Evolutionary conservation across 2,888 invertebrate genomes (phyloP).

Genomic region (Tetranychus truncatus): DNA sequence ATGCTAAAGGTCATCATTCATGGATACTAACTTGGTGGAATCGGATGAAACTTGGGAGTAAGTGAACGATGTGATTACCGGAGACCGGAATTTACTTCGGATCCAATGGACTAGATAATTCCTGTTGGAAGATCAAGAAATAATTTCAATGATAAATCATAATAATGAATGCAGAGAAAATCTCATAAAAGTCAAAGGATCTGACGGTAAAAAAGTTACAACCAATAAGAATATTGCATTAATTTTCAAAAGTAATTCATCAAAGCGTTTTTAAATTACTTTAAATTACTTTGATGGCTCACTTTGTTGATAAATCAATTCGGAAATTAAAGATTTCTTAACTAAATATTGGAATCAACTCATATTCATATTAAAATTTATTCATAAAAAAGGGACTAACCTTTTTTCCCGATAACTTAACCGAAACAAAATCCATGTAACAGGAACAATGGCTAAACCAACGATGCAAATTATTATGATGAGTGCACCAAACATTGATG

Average conservation of each 20-base stretch:
- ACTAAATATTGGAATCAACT: background rate
- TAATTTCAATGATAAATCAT: background rate
- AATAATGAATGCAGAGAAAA: background rate
- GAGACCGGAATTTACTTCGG: slow-evolving; percentile 4
- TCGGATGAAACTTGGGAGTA: slow-evolving; percentile 7
- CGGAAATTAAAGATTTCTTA: background rate
- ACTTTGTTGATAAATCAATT: no score
- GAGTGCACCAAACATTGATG: background rate
- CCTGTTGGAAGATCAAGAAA: background rate
- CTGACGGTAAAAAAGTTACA: background rate
- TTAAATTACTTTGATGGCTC: no score
- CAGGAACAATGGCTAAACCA: background rate
- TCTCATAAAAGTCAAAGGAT: background rate
- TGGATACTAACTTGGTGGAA: slow-evolving; percentile 4
- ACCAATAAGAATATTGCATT: background rate
- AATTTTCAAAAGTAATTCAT: no score
- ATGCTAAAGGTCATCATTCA: background rate
- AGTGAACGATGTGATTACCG: background rate
- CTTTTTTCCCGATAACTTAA: background rate
- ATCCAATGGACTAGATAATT: slow-evolving; percentile 7
- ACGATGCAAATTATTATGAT: background rate
- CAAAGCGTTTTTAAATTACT: no score
- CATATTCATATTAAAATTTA: background rate
- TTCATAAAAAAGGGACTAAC: background rate
- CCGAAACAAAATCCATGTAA: background rate